These are phyloP conservation scores for Physella acuta DNA, from an alignment of 1,140 invertebrate species.

Conservation along the genomic window DNA sequence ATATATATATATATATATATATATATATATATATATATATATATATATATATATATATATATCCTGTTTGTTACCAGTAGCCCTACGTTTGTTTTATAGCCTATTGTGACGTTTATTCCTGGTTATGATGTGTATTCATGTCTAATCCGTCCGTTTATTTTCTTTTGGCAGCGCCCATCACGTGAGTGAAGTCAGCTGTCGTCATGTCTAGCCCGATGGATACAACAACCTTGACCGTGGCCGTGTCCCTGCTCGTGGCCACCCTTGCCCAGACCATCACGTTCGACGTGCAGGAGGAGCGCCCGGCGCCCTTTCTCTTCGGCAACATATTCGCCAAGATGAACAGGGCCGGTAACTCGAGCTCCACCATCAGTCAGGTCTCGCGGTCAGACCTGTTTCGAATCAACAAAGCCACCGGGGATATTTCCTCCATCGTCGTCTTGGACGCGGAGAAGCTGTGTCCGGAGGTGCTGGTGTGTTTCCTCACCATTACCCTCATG, in stretches of 20 bases:
- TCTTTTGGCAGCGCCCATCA: neutral
- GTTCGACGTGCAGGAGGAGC: conserved; percentile 24
- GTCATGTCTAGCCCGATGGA: neutral
- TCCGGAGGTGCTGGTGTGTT: conserved; percentile 16
- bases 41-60: neutral
- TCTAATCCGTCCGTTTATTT: neutral
- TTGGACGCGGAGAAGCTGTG: conserved; percentile 38
- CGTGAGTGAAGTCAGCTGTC: neutral
- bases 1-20: neutral
- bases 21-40: neutral
- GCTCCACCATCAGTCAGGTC: conserved; percentile 14
- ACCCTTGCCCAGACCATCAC: conserved; percentile 1
- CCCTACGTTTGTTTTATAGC: neutral
- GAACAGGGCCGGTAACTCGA: conserved; percentile 7
- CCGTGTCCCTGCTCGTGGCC: neutral
- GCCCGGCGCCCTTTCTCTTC: conserved; percentile 6
- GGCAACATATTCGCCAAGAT: conserved; percentile 24
- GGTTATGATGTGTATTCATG: neutral
- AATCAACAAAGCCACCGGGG: conserved; percentile 29
- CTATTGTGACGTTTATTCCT: neutral
- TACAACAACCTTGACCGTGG: neutral
- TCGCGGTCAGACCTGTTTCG: conserved; percentile 26
- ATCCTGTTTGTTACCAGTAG: neutral
- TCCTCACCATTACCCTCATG: conserved; percentile 29
- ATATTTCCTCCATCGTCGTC: conserved; percentile 22